phyloP scores from a whole-genome alignment of 2,888 invertebrate species.

The Drosophila nr. fundita region DNA sequence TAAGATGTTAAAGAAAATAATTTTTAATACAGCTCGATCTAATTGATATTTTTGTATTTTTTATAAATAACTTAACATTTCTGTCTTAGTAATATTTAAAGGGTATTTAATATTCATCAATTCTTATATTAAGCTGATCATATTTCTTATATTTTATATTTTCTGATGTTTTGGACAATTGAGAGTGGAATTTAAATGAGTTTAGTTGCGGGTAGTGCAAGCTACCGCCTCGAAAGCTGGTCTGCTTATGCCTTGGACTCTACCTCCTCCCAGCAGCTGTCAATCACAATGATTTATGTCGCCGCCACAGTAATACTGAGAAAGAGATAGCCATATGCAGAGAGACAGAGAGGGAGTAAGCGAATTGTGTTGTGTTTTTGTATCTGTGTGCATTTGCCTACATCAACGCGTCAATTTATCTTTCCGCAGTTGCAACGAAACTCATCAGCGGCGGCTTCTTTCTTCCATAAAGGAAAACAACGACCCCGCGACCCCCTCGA shows the following conservation, averaged over 20 bases:
- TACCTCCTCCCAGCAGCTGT: constrained; percentile 76
- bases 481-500: background rate
- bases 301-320: constrained; percentile 76
- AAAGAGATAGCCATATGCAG: constrained; percentile 14
- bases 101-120: constrained; percentile 21
- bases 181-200: constrained; percentile 79
- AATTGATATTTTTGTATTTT: background rate
- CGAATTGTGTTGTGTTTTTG: constrained; percentile 46
- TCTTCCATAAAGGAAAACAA: constrained; percentile 65
- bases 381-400: constrained; percentile 75
- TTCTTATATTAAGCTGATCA: constrained; percentile 7
- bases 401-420: constrained; percentile 82
- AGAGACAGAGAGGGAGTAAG: constrained; percentile 1
- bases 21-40: background rate
- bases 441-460: constrained; percentile 79
- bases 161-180: constrained; percentile 70
- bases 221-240: constrained; percentile 31
- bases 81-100: background rate
- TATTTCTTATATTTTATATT: constrained; percentile 19
- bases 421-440: constrained; percentile 80
- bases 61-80: background rate
- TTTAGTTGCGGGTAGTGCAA: constrained; percentile 74
- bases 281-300: constrained; percentile 85
- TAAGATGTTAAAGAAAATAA: background rate
- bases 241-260: constrained; percentile 14